These are phyloP conservation scores for Peromyscus melanophrys DNA, from an alignment of 2,797 vertebrate species.

Conservation along the genomic window DNA sequence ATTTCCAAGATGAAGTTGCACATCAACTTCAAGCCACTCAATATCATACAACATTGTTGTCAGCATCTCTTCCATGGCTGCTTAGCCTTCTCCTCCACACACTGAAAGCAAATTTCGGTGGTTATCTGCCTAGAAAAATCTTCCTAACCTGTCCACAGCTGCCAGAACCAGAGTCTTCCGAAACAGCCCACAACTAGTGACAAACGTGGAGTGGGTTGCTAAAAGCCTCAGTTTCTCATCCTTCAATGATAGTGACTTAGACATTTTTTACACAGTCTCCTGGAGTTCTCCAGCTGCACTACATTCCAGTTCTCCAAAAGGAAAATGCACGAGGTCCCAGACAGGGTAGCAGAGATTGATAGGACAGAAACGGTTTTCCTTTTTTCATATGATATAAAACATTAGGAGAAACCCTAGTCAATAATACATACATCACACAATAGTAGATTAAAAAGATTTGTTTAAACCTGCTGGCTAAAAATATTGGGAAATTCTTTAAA, in stretches of 20 bases:
- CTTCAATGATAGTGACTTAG: background rate
- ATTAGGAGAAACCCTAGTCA: conserved; percentile 37
- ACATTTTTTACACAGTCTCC: background rate
- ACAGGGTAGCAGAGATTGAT: background rate
- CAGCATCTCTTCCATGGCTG: background rate
- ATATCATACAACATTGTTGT: background rate
- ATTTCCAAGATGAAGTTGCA: conserved; percentile 18
- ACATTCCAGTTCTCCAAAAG: background rate
- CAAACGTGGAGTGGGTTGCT: background rate
- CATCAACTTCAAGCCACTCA: background rate
- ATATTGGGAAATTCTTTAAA: background rate
- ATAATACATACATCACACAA: background rate
- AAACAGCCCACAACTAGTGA: background rate
- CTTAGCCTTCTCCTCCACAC: background rate
- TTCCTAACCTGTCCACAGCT: background rate
- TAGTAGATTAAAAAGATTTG: background rate
- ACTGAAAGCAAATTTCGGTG: background rate
- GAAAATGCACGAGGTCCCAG: background rate
- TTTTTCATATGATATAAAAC: background rate
- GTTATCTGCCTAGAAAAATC: background rate
- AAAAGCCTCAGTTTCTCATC: background rate
- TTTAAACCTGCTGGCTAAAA: background rate
- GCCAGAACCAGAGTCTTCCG: background rate
- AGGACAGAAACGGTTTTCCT: background rate
- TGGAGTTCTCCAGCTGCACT: background rate